Evolutionary conservation across 2,113 vertebrate species (phyloP).

Genomic region (Pituophis catenifer): DNA sequence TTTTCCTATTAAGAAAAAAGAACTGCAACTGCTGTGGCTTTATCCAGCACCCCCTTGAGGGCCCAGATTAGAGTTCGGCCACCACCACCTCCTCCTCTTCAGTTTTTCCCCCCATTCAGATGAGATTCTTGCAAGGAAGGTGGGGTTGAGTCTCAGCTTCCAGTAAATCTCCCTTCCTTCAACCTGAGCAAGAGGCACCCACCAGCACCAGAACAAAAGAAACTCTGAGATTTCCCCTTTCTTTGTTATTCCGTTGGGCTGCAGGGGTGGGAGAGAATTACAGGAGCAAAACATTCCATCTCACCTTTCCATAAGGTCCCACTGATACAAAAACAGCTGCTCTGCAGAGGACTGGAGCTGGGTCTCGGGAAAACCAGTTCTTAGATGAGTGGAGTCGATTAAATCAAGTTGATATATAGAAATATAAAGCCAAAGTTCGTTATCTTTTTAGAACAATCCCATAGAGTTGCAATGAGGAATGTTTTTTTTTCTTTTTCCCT

Average conservation of each 20-base stretch:
- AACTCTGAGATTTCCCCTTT: not conserved
- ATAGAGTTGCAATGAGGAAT: not conserved
- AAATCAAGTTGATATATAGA: not conserved
- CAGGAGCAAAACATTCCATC: not conserved
- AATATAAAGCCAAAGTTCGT: not conserved
- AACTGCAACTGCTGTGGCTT: not conserved
- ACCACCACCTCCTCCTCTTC: too few species aligned
- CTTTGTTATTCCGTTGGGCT: not conserved
- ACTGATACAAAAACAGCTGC: not conserved
- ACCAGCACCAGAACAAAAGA: not conserved
- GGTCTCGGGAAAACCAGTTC: accelerated
- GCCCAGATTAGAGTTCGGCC: not conserved
- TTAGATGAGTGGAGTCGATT: not conserved
- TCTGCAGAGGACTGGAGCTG: not conserved
- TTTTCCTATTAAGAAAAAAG: not conserved
- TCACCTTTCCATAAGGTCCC: not conserved
- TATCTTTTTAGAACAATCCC: not conserved
- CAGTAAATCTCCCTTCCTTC: not conserved
- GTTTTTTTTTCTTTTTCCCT: not conserved
- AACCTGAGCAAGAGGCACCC: not conserved
- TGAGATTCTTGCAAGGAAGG: not conserved
- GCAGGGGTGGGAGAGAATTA: not conserved
- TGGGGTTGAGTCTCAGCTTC: not conserved
- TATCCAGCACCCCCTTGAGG: not conserved
- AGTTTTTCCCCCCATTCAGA: not conserved